Evolutionary conservation across 2,797 vertebrate genomes (phyloP), one percentile per base, ranked within the genome.

Genomic region (Huso huso): DNA sequence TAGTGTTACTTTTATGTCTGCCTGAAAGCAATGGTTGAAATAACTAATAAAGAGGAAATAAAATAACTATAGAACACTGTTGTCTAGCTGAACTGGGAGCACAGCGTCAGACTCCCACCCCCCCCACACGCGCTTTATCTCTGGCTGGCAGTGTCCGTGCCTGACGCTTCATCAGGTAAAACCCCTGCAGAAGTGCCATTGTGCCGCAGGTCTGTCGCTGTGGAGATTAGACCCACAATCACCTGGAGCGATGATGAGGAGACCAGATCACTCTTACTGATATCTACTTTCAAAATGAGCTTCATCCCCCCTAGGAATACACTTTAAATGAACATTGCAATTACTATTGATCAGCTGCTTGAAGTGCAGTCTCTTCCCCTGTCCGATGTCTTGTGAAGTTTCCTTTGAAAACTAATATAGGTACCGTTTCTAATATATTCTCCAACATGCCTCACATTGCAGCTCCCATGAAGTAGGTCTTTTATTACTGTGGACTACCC

Each of bases 331-430:
- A 58, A 58, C 12, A 58, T 58, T 58, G 13, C 13, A 58, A 58
- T 58, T 58, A n/a, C 13, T 58, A 58, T 58, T n/a, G 55, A 58
- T 58, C 55, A 58, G 55, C 9, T 58, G 55, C 55, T n/a, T 58
- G 55, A n/a, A n/a, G 13, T 58, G 13, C 6, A 11, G 12, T 58
- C 55, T n/a, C 9, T 12, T 58, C 55, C 55, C 12, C 55, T 13
- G 12, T 58, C 55, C 55, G 12, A 58, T 7, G 55, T 10, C 55
- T 58, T 10, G 12, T n/a, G 13, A 58, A 58, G 55, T n/a, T 58
- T 58, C 6, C 12, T 10, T n/a, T 12, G 55, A 13, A 58, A 37
- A 37, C 23, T 4, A 37, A 37, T 4, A 37, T 37, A 37, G 2
- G 23, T 37, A 37, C 23, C 23, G 4, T 37, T 37, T 37, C 23